Evolutionary conservation across 2,797 vertebrate genomes (phyloP), one percentile per base, ranked within the genome.

Genomic region (Vireo griseus): DNA sequence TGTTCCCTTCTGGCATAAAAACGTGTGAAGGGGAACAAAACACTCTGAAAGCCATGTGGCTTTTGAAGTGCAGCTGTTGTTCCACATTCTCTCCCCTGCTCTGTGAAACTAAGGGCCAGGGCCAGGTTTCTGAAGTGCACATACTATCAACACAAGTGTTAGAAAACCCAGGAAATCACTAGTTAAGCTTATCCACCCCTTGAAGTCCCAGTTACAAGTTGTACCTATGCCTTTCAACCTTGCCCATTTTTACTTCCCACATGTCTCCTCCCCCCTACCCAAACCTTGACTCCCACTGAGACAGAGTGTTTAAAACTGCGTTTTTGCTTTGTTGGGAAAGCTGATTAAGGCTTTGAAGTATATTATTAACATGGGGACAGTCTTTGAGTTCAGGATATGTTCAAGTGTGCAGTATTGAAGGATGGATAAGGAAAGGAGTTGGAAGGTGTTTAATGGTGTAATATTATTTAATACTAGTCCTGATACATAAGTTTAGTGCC

Each of bases 1-100:
- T 97, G 96, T 95, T 96, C 82, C 88, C 90, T 95, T 96, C 94
- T 97, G 95, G 95, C 90, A 33, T 86, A 86, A 94, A 96, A 97
- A 96, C 2, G 76, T 97, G 95, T 92, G 96, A 96, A 95, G 88
- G 87, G 79, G 95, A 96, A 92, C 82, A 96, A 97, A 96, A 91
- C 82, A 72, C 88, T 94, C 76, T 52, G 59, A 94, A 88, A 97
- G 79, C 92, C 94, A 90, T 94, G 95, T 88, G 95, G 95, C 94
- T 96, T 96, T 97, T 96, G 95, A 97, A 96, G 94, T 94, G 95
- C 96, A 96, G 95, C 96, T 97, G 96, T 91, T 97, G 95, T 83
- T 95, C 89, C 94, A 94, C 90, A 90, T 94, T 96, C 73, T 88
- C 78, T 90, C 79, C 37, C 63, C 69, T 88, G 66, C 61, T 88